Evolutionary conservation across 2,888 invertebrate species (phyloP), one percentile per base, ranked within the genome.

Genomic region (Campoplex nolae): DNA sequence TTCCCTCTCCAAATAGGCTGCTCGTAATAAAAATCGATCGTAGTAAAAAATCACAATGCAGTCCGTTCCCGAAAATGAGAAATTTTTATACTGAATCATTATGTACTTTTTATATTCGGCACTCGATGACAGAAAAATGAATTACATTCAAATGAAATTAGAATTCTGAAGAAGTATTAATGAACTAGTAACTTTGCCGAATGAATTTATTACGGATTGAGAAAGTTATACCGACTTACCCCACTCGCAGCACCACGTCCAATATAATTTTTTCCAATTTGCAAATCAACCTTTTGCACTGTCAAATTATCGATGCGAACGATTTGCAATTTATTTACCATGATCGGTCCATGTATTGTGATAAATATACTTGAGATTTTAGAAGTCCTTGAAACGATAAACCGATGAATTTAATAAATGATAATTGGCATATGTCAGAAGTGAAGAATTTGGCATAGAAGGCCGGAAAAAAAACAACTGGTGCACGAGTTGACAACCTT

Each of bases 181-280:
- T 62, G 1, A 16, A 16, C 16, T 62, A 4, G n/a, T 18, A 51
- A 18, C 1, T 23, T 23, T 23, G 23, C 23, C 23, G 23, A 23
- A 23, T 23, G 23, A 23, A 35, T 32, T 67, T 18, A 6, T 6
- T 70, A 1, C 0, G 7, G 16, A 32, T 3, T 23, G 13, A 32
- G 13, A 32, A 32, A 32, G 11, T 2, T n/a, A 3, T 42, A 56
- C 2, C 18, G 85, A 91, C 92, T 90, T 85, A 92, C 92, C 67
- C 85, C 89, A 3, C 87, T 75, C 32, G 78, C 82, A 58, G 84
- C 78, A 38, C 88, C 83, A 38, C 89, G 87, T 23, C 89, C 88
- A 56, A 93, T 91, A 23, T 90, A 81, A 82, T 93, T 93, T 6
- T 89, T 86, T 23, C 93, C 93, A 77, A 91, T 82, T 70, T 89